phyloP scores from a whole-genome alignment of 2,888 invertebrate genomes.

The Tenthredo livida region DNA sequence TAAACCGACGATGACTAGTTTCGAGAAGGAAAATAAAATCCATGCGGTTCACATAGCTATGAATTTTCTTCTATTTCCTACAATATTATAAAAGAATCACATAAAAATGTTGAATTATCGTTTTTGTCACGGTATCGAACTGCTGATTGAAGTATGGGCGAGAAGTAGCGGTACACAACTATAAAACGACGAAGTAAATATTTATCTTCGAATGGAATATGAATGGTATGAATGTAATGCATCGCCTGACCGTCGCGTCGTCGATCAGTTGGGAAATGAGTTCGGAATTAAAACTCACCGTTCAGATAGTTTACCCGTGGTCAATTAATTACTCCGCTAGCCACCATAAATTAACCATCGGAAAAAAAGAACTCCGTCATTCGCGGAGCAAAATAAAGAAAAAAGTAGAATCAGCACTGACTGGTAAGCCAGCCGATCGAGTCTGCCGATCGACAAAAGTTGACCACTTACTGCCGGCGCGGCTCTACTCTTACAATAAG shows the following conservation, averaged over 20 bases:
- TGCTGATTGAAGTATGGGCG: background rate
- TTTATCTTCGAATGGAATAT: conserved; percentile 5
- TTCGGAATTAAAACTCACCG: background rate
- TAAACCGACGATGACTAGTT: background rate
- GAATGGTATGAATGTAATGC: background rate
- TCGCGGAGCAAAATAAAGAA: background rate
- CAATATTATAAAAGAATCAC: background rate
- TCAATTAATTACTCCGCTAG: conserved; percentile 40
- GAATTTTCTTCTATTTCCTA: background rate
- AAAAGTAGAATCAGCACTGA: background rate
- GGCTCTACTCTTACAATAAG: background rate
- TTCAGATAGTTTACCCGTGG: conserved; percentile 23
- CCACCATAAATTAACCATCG: conserved; percentile 31
- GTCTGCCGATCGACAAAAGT: background rate
- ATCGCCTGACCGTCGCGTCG: background rate
- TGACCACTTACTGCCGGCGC: background rate
- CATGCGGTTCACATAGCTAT: background rate
- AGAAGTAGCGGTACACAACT: background rate
- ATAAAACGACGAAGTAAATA: background rate
- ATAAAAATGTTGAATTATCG: background rate
- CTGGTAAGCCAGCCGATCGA: background rate
- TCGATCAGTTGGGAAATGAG: conserved; percentile 25
- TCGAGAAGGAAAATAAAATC: background rate
- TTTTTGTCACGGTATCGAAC: conserved; percentile 3
- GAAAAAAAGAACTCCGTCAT: conserved; percentile 14